phyloP scores from a whole-genome alignment of 2,113 vertebrate genomes.

The Baryphthengus martii region DNA sequence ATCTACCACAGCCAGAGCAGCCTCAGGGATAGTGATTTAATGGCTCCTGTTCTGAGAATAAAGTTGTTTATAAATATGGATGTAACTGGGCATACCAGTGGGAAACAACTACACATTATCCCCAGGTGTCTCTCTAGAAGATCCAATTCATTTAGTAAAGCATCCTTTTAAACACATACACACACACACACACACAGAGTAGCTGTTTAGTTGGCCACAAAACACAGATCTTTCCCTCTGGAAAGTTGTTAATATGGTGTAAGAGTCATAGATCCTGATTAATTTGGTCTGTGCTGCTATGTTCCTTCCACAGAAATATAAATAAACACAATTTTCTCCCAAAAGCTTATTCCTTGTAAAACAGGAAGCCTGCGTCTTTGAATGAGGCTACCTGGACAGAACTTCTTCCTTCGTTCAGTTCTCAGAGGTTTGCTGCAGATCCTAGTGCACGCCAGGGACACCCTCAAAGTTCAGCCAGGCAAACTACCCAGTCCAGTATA shows the following conservation, averaged over 20 bases:
- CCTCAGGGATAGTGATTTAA: slow-evolving; percentile 64
- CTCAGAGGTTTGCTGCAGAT: background rate
- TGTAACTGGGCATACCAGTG: slow-evolving; percentile 44
- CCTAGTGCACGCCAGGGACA: background rate
- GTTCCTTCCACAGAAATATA: background rate
- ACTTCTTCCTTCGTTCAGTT: background rate
- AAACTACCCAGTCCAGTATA: background rate
- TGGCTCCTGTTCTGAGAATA: slow-evolving; percentile 50
- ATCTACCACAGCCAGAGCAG: slow-evolving; percentile 67
- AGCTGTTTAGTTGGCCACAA: background rate
- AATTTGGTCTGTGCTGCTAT: background rate
- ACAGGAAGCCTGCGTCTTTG: background rate
- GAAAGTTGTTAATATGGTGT: background rate
- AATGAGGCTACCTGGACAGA: background rate
- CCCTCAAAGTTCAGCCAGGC: background rate
- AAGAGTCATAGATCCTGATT: background rate
- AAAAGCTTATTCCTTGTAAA: background rate
- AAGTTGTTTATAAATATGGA: slow-evolving; percentile 78
- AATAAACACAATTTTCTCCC: background rate
- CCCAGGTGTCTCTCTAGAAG: slow-evolving; percentile 41
- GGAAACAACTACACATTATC: slow-evolving; percentile 38
- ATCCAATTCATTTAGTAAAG: slow-evolving; percentile 63
- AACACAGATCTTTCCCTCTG: background rate
- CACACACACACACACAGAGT: background rate
- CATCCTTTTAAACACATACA: slow-evolving; percentile 10